phyloP scores from a whole-genome alignment of 23 tunicate species.

The Trididemnum nubilum region DNA sequence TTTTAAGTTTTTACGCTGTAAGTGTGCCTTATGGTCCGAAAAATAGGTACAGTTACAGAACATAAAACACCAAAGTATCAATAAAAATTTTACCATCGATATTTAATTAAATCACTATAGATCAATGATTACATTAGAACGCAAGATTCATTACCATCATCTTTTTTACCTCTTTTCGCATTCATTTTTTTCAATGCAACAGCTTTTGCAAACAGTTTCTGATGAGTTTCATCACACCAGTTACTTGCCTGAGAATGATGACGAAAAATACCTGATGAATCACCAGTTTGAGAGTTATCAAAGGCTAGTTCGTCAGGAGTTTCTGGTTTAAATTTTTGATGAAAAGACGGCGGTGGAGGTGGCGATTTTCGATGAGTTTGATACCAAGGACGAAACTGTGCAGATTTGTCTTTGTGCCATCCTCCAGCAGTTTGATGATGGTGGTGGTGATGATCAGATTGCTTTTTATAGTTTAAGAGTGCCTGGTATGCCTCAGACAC shows the following conservation, averaged over 20 bases:
- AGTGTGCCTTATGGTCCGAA: too few species aligned
- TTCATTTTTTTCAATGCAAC: too few species aligned
- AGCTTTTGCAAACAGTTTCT: too few species aligned
- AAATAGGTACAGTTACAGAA: too few species aligned
- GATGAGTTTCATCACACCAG: constrained; percentile 48
- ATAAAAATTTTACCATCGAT: too few species aligned
- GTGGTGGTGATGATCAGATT: neutral
- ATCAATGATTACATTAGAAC: too few species aligned
- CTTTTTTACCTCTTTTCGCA: too few species aligned
- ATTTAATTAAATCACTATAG: too few species aligned
- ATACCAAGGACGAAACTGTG: constrained; percentile 43
- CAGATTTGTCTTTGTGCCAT: neutral
- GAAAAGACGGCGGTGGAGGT: neutral
- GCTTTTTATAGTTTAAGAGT: constrained; percentile 39
- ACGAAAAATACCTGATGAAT: neutral
- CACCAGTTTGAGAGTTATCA: neutral
- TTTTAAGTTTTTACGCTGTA: too few species aligned
- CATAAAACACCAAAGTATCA: too few species aligned
- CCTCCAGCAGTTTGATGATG: neutral
- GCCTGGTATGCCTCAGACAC: constrained; percentile 88
- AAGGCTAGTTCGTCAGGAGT: neutral
- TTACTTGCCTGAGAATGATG: constrained; percentile 9
- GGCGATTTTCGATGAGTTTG: neutral
- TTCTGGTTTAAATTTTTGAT: neutral
- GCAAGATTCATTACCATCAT: too few species aligned